Percentiles rank a stretch among this genome's conserved stretches.
Conservation (phyloP, 2,113 vertebrate genomes). For the Podocnemis expansa region DNA sequence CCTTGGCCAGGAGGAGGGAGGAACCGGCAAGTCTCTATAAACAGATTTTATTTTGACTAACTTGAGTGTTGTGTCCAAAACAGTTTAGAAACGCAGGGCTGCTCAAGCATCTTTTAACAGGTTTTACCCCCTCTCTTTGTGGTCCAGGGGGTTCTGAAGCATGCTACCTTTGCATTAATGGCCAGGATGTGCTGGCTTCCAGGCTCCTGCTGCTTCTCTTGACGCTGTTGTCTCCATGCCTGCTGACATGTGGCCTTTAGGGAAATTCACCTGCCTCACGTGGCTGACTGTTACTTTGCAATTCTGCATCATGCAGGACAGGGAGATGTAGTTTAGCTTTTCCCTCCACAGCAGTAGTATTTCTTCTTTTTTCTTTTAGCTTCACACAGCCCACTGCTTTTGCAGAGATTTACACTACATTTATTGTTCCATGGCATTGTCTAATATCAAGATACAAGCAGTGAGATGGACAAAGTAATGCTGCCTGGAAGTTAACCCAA, state of each 20-base stretch:
- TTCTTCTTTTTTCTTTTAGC: background rate
- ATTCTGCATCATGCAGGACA: background rate
- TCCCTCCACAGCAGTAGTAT: background rate
- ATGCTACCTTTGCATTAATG: background rate
- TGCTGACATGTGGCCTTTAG: too few species aligned
- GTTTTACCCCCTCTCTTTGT: background rate
- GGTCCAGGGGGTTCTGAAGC: background rate
- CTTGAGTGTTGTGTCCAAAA: background rate
- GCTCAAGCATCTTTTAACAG: background rate
- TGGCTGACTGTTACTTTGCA: background rate
- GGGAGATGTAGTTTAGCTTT: background rate
- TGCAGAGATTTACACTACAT: background rate
- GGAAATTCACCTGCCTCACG: background rate
- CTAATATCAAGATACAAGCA: background rate
- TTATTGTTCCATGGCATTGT: constrained; percentile 15
- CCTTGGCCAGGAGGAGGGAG: background rate
- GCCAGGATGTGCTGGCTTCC: background rate
- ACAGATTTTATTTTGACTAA: background rate
- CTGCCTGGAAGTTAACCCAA: constrained; percentile 17
- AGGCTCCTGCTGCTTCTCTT: background rate
- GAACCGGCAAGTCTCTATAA: background rate
- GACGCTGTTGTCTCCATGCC: too few species aligned
- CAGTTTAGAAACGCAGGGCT: background rate
- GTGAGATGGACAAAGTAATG: background rate
- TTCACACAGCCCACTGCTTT: too few species aligned